phyloP scores from a whole-genome alignment of 2,888 invertebrate species.

The Druceiella hillmani region DNA sequence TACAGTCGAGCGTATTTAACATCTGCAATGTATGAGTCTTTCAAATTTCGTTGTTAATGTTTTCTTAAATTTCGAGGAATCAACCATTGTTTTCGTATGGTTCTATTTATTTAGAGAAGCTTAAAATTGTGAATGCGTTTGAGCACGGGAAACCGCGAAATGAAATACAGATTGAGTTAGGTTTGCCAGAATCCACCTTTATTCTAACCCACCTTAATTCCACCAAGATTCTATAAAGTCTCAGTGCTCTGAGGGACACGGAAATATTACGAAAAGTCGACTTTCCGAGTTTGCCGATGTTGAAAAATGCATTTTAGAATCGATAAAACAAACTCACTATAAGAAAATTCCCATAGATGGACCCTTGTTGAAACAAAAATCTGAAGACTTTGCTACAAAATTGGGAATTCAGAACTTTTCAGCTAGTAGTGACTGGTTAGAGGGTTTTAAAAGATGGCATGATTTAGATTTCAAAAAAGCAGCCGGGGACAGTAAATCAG shows the following conservation, averaged over 20 bases:
- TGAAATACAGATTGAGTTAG: too few species aligned
- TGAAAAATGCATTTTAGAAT: neutral
- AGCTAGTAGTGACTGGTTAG: constrained; percentile 9
- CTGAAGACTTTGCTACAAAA: constrained; percentile 7
- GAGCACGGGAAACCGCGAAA: too few species aligned
- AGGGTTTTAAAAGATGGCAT: constrained; percentile 18
- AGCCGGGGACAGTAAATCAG: constrained; percentile 18
- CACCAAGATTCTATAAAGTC: too few species aligned
- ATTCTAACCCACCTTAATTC: too few species aligned
- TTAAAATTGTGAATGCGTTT: too few species aligned
- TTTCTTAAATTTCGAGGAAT: too few species aligned
- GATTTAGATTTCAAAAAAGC: constrained; percentile 20
- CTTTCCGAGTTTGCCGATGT: constrained; percentile 2
- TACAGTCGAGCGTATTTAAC: too few species aligned
- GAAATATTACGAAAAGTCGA: constrained; percentile 4
- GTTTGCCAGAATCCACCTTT: too few species aligned
- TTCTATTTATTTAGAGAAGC: too few species aligned
- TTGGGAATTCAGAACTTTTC: constrained; percentile 6
- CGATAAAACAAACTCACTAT: constrained; percentile 3
- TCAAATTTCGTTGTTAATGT: too few species aligned
- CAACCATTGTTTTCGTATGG: too few species aligned
- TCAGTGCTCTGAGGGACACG: constrained; percentile 4
- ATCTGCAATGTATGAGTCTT: too few species aligned
- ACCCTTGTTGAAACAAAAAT: constrained; percentile 6
- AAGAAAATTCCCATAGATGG: constrained; percentile 6